Evolutionary conservation across 2,888 invertebrate genomes (phyloP).

Genomic region (Ceramica pisi): DNA sequence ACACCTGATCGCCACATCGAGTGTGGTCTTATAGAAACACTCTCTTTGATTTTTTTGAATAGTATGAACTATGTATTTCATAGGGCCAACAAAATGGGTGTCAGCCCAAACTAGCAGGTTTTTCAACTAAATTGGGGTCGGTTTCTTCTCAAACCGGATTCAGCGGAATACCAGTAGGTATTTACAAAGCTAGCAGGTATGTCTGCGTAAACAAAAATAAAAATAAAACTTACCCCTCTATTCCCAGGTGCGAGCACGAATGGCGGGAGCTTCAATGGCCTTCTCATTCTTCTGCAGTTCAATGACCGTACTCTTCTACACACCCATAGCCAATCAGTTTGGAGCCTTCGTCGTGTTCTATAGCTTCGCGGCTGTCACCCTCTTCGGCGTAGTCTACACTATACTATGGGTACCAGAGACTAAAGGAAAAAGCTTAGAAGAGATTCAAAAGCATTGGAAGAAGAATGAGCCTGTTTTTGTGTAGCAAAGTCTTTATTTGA

Average conservation of each 20-base stretch:
- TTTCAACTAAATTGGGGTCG: too few species aligned
- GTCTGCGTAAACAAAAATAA: background rate
- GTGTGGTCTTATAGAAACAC: too few species aligned
- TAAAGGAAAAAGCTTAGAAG: slow-evolving; percentile 82
- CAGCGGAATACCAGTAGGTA: too few species aligned
- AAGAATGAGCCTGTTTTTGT: slow-evolving; percentile 75
- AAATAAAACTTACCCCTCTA: background rate
- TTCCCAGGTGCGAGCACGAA: slow-evolving; percentile 79
- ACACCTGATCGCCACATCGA: too few species aligned
- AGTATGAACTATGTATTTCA: too few species aligned
- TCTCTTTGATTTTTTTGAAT: too few species aligned
- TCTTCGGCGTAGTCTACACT: slow-evolving; percentile 82
- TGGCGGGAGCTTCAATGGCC: slow-evolving; percentile 83
- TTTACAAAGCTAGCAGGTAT: too few species aligned
- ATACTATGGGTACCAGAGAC: slow-evolving; percentile 87
- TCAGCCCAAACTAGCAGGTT: too few species aligned
- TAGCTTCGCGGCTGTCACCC: slow-evolving; percentile 79
- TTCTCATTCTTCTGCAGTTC: slow-evolving; percentile 85
- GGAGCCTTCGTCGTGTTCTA: slow-evolving; percentile 84
- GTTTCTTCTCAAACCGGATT: too few species aligned
- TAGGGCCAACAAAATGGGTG: too few species aligned
- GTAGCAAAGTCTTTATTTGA: slow-evolving; percentile 46
- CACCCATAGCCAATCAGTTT: slow-evolving; percentile 78
- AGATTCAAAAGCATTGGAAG: slow-evolving; percentile 80
- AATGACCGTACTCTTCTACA: slow-evolving; percentile 81